These are phyloP conservation scores for Micronisus gabar DNA, from an alignment of 2,113 vertebrate species.

Conservation along the genomic window DNA sequence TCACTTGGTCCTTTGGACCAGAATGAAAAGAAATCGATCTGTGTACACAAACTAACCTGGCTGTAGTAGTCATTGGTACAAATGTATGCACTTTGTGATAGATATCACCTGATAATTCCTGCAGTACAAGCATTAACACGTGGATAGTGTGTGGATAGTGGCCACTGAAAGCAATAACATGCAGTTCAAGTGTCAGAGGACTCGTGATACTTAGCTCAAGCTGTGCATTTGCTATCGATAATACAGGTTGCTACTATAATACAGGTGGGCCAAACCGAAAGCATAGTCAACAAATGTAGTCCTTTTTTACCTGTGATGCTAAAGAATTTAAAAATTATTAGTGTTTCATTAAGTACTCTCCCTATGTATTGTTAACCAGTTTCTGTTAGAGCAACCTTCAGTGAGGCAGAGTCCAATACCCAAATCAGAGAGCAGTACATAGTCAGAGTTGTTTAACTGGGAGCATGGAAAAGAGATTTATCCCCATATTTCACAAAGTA, in stretches of 20 bases:
- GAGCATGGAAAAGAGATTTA: background rate
- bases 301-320: background rate
- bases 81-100: background rate
- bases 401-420: background rate
- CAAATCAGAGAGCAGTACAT: background rate
- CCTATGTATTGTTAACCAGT: background rate
- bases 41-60: background rate
- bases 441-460: background rate
- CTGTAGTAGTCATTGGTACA: background rate
- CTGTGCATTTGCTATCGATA: rapidly evolving
- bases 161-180: background rate
- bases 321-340: background rate
- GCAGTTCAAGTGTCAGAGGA: background rate
- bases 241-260: background rate
- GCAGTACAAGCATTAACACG: background rate
- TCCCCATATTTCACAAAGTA: background rate
- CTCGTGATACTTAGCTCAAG: background rate
- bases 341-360: background rate
- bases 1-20: background rate
- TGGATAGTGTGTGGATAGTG: background rate
- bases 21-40: background rate
- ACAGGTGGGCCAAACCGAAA: background rate
- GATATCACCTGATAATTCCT: background rate
- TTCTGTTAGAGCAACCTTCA: background rate
- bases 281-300: background rate